A percentile compares a stretch with the other conserved stretches of the same genome.
Evolutionary conservation across 1,140 invertebrate genomes (phyloP).

Genomic region (Drosophila paulistorum): DNA sequence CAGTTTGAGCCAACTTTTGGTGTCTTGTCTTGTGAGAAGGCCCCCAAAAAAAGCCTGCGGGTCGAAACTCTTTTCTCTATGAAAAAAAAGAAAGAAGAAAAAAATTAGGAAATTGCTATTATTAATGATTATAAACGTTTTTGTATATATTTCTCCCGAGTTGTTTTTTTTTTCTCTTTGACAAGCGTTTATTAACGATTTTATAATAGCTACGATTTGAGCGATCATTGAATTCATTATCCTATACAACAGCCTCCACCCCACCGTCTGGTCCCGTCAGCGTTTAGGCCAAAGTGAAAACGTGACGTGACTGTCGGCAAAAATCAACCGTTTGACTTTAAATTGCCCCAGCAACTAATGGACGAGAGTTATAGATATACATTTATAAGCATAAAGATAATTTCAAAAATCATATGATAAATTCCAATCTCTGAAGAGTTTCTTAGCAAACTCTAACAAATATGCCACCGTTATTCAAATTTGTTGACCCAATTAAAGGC

Average conservation of each 20-base stretch:
- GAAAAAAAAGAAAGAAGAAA: not conserved
- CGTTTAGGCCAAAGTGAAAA: conserved; percentile 30
- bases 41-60: conserved; percentile 5
- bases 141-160: conserved; percentile 66
- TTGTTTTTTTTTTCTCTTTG: conserved; percentile 30
- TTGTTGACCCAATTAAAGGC: too few relatives aligned
- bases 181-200: conserved; percentile 81
- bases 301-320: conserved; percentile 69
- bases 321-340: conserved; percentile 46
- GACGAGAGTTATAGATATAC: not conserved
- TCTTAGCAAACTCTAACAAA: too few relatives aligned
- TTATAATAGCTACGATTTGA: conserved; percentile 75
- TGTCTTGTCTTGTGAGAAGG: conserved; percentile 1
- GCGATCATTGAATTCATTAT: conserved; percentile 66
- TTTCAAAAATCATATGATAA: too few relatives aligned
- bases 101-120: conserved; percentile 79
- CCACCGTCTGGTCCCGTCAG: not conserved
- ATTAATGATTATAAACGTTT: conserved; percentile 81
- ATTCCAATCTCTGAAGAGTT: too few relatives aligned
- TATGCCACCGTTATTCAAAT: too few relatives aligned
- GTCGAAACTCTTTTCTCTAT: conserved; percentile 14
- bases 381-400: too few relatives aligned
- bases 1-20: not conserved
- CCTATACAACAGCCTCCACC: conserved; percentile 27
- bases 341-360: conserved; percentile 45